Conservation (phyloP, 2,888 invertebrate genomes). For the Cyclophora albipunctata region DNA sequence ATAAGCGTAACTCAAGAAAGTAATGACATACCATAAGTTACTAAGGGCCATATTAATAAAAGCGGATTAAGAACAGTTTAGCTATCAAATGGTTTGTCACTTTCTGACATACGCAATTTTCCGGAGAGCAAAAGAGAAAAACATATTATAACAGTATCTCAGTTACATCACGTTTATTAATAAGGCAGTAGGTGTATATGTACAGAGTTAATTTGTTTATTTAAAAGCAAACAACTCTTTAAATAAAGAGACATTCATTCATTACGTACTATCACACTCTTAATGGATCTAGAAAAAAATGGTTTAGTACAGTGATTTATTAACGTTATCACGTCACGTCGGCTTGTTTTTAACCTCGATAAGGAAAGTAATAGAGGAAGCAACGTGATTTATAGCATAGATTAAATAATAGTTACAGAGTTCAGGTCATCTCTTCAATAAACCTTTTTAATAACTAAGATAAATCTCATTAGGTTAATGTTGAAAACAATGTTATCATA, state of each 20-base stretch:
- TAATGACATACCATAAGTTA: neutral
- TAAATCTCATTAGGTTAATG: neutral
- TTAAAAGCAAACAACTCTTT: neutral
- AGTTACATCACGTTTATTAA: too few relatives aligned
- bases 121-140: too few relatives aligned
- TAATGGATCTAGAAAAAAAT: constrained; percentile 45
- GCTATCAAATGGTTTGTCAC: too few relatives aligned
- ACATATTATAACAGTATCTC: too few relatives aligned
- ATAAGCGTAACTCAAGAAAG: neutral
- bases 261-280: constrained; percentile 38
- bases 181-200: too few relatives aligned
- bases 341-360: constrained; percentile 48
- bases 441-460: constrained; percentile 25
- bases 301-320: constrained; percentile 45
- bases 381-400: constrained; percentile 40
- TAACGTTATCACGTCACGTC: constrained; percentile 39
- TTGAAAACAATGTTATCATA: too few relatives aligned
- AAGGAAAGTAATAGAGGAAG: constrained; percentile 55
- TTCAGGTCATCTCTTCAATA: constrained; percentile 39
- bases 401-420: constrained; percentile 14
- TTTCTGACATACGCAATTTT: too few relatives aligned
- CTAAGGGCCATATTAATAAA: too few relatives aligned
- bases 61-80: too few relatives aligned
- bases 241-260: constrained; percentile 26
- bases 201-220: neutral